Base-by-base conservation (phyloP, 2,797 vertebrate species). In the Acanthurus lineatus region DNA sequence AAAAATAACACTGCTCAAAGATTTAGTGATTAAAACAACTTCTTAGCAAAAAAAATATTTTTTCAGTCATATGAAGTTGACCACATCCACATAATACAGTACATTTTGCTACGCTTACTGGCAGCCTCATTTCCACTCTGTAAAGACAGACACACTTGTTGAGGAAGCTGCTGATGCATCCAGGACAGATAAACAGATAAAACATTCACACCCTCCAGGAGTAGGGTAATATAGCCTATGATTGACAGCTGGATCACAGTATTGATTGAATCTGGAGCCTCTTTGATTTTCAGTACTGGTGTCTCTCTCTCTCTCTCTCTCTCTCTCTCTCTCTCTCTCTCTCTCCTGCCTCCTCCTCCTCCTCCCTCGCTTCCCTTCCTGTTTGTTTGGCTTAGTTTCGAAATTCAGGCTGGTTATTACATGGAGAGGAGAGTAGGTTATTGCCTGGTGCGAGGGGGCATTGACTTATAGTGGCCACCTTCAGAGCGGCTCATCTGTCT, bases 331-430 rank as follows among this genome's bases (percentile, higher is more conserved):
- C 56, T 53, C 73, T 45, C 57, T 25, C 40, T 40, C 69, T 62
- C 60, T 38, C n/a, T 2, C 25, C 51, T 44, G 35, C 28, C 35
- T 40, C 68, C 61, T 72, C 49, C 61, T 72, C 49, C 58, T 70
- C 32, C 61, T 65, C 65, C 47, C 63, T 72, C 76, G 14, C 73
- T 83, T 66, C 35, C 77, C 51, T 76, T 79, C 35, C 77, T 94
- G 89, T 92, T 91, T 93, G 89, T 91, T 92, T 93, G 87, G 69
- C 86, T 89, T 87, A 69, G 77, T 90, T 94, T 91, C 87, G 80
- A 90, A 88, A 90, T 90, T 84, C 87, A 79, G 85, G 74, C 84
- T 88, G 90, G 89, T 94, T 95, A 95, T 95, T 94, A 92, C 93
- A 89, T 77, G 4, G 73, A 76, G 82, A 82, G 79, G 75, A 88